Percentiles rank a stretch among this genome's conserved stretches.
Conservation (phyloP, 92 coral and sea anemone species). For the Porites lobata region DNA sequence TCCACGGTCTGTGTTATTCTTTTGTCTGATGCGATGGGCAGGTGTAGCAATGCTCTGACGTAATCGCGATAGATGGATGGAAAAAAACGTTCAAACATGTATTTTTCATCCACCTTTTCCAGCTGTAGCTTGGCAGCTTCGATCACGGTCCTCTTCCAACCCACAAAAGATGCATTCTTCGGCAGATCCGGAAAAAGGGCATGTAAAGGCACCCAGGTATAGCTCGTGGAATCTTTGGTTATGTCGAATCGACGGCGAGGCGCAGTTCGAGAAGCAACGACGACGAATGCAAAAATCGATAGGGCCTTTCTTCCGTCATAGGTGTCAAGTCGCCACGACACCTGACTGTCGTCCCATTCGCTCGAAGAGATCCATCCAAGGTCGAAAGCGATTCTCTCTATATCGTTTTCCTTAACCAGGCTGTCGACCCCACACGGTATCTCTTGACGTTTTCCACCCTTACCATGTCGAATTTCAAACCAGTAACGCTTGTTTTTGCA, state of each 20-base stretch:
- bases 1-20: not conserved
- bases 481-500: not conserved
- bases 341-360: not conserved
- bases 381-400: not conserved
- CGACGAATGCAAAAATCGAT: not conserved
- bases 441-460: not conserved
- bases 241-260: not conserved
- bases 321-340: not conserved
- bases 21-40: not conserved
- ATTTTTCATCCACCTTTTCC: slow-evolving; percentile 1
- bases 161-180: not conserved
- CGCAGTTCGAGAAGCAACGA: slow-evolving; percentile 4
- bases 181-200: not conserved
- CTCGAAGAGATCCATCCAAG: not conserved
- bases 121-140: not conserved
- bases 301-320: not conserved
- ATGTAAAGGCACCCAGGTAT: not conserved
- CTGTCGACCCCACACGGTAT: not conserved
- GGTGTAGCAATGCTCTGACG: slow-evolving; percentile 1
- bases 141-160: not conserved
- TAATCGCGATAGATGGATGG: not conserved
- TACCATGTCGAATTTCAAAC: not conserved
- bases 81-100: slow-evolving; percentile 6
- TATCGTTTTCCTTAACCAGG: not conserved
- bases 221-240: not conserved